A percentile compares a stretch with the other conserved stretches of the same genome.
phyloP scores from a whole-genome alignment of 2,113 vertebrate genomes.

The Alexandromys fortis region DNA sequence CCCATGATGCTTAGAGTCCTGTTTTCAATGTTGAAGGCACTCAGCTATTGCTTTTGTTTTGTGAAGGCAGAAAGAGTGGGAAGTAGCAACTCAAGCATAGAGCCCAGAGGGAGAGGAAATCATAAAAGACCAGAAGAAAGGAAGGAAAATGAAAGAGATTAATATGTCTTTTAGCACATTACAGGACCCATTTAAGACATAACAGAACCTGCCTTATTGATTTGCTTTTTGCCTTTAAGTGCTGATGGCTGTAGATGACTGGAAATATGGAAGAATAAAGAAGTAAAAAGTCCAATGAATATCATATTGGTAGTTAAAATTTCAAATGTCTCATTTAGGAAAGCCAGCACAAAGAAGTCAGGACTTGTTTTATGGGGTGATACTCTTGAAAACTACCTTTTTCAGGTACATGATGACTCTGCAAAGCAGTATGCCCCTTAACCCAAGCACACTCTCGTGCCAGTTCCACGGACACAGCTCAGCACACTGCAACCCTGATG shows the following conservation, averaged over 20 bases:
- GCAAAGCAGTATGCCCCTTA: not conserved
- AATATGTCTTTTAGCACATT: not conserved
- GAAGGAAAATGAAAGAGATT: not conserved
- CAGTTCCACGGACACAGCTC: not conserved
- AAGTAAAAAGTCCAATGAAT: not conserved
- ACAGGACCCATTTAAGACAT: not conserved
- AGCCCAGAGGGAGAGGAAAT: not conserved
- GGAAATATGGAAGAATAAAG: not conserved
- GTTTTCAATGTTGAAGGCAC: not conserved
- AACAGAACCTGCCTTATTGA: not conserved
- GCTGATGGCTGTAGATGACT: not conserved
- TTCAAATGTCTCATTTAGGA: not conserved
- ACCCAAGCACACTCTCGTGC: not conserved
- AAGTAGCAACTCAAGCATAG: conserved; percentile 1
- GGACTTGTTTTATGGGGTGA: not conserved
- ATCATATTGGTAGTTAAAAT: conserved; percentile 4
- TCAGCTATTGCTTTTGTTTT: conserved; percentile 30
- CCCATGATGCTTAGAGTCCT: not conserved
- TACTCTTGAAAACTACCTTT: not conserved
- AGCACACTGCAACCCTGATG: not conserved
- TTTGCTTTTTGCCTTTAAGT: not conserved
- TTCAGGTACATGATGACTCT: not conserved
- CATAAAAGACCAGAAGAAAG: not conserved
- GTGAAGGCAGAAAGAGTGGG: conserved; percentile 30
- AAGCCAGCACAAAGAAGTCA: not conserved